Percentiles rank a stretch among this genome's conserved stretches.
phyloP scores from a whole-genome alignment of 2,888 invertebrate genomes.

The Platycheirus albimanus region DNA sequence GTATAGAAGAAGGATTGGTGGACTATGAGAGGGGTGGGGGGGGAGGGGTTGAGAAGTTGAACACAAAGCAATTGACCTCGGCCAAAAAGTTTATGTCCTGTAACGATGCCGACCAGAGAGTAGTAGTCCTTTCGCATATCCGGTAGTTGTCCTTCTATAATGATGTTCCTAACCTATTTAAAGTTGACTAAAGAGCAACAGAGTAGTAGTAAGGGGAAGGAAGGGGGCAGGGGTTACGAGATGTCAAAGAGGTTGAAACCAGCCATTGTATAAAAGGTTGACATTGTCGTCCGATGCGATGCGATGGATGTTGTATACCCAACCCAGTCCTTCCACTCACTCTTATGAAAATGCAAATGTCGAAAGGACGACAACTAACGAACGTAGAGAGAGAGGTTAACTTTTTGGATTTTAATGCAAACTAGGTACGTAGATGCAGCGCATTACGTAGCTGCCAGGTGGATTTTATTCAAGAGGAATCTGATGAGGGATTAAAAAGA shows the following conservation, averaged over 20 bases:
- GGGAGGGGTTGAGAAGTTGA: not conserved
- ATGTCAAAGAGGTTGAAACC: slow-evolving; percentile 62
- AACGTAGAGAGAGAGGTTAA: slow-evolving; percentile 25
- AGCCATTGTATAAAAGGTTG: slow-evolving; percentile 50
- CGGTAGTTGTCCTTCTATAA: slow-evolving; percentile 64
- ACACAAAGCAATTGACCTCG: slow-evolving; percentile 69
- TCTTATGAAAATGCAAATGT: slow-evolving; percentile 49
- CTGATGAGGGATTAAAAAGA: slow-evolving; percentile 34
- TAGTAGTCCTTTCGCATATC: slow-evolving; percentile 61
- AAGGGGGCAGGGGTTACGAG: not conserved
- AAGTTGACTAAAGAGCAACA: slow-evolving; percentile 33
- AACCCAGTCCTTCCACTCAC: not conserved
- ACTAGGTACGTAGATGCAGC: slow-evolving; percentile 40
- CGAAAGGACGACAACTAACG: slow-evolving; percentile 1
- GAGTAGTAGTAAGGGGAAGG: no score
- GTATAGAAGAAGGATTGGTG: slow-evolving; percentile 17
- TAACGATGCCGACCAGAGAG: slow-evolving; percentile 58
- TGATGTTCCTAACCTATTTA: slow-evolving; percentile 70
- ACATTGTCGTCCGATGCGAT: slow-evolving; percentile 64
- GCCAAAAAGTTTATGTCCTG: slow-evolving; percentile 70
- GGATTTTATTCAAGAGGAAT: slow-evolving; percentile 34
- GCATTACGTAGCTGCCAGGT: slow-evolving; percentile 50
- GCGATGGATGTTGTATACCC: slow-evolving; percentile 40
- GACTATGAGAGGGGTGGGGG: not conserved
- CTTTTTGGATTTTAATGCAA: slow-evolving; percentile 52